Evolutionary conservation across 2,113 vertebrate species (phyloP).

Genomic region (Pseudonaja textilis): DNA sequence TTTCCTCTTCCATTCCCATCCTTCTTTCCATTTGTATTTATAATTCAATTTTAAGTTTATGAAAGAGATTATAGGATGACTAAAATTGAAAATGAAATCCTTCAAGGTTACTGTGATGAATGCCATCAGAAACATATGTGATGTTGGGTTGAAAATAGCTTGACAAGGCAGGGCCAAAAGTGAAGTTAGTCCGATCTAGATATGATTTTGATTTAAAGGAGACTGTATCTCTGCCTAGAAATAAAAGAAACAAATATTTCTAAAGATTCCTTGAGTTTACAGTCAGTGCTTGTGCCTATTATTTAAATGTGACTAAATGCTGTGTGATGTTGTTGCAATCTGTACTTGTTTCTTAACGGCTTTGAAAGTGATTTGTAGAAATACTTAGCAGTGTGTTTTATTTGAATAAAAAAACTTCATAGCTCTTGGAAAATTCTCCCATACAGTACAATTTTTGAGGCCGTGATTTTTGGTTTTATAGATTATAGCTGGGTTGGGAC

Average conservation of each 20-base stretch:
- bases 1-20: neutral
- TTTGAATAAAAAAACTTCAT: neutral
- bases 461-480: neutral
- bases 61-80: conserved; percentile 9
- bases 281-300: conserved; percentile 33
- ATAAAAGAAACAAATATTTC: conserved; percentile 8
- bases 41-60: neutral
- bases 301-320: conserved; percentile 31
- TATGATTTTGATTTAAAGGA: conserved; percentile 30
- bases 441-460: conserved; percentile 22
- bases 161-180: neutral
- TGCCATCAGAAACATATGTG: conserved; percentile 3
- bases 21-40: neutral
- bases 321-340: conserved; percentile 41
- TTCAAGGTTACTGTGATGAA: neutral
- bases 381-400: neutral
- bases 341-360: neutral
- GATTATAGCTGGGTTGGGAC: neutral
- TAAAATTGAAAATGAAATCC: neutral
- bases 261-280: conserved; percentile 24
- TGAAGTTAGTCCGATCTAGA: neutral
- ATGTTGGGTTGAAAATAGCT: neutral
- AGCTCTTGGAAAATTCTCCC: conserved; percentile 13
- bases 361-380: neutral
- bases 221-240: conserved; percentile 7